Evolutionary conservation across 92 coral and sea anemone species (phyloP), one percentile per base, ranked within the genome.

Genomic region (Montipora capitata): DNA sequence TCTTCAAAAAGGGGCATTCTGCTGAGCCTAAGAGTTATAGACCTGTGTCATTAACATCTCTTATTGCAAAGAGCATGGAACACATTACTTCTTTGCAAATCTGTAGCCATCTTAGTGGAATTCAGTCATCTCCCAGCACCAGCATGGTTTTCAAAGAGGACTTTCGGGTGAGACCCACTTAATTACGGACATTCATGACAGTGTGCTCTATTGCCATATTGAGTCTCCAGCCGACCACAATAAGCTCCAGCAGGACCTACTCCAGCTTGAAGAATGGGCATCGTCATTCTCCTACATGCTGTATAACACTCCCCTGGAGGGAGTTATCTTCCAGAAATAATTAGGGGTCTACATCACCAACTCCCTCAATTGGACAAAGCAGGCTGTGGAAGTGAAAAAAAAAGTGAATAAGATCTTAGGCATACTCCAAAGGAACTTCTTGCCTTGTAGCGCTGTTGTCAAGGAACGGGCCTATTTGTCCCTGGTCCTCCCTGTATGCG

Each of bases 91-190:
- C 66, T 45, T 71, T 45, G 82, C 68, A 49, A 61, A 72, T 82
- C 58, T 72, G 79, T 44, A 51, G 64, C 87, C 87, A 82, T 74
- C 87, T 82, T 39, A 44, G 81, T 82, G 83, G 44, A 68, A 82
- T 72, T 82, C 83, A 14, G 66, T 78, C 87, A n/a, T 52, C 49
- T 82, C 35, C 44, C 83, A 78, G 64, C 87, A 82, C 84, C 68
- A 82, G 66, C 63, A 72, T 74, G 68, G 66, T 40, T 76, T 76
- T 58, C 62, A 76, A 62, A 76, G 43, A 14, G 49, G 81, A 12
- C 81, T 76, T 42, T 76, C 68, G 61, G 15, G 81, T n/a, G 65
- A 54, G 81, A 52, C 66, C 76, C 35, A 68, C 11, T 18, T 66
- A 38, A 69, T 82, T 43, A 38, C 65, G 81, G 72, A 69, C 86